phyloP scores from a whole-genome alignment of 2,888 invertebrate genomes.

The Lissonota sp. region DNA sequence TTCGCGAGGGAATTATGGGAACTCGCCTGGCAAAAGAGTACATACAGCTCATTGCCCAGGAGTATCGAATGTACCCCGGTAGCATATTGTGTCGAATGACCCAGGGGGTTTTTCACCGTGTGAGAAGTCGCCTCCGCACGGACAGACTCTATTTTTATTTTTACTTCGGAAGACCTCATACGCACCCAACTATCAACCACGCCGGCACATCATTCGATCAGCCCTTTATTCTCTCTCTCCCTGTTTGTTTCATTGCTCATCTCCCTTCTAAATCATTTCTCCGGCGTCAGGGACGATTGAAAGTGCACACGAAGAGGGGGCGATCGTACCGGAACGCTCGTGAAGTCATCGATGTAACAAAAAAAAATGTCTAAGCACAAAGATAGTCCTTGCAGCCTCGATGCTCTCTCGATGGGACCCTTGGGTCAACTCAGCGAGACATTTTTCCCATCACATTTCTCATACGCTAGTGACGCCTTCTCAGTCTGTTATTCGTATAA shows the following conservation, averaged over 20 bases:
- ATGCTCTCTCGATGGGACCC: conserved; percentile 75
- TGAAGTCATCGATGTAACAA: too few relatives aligned
- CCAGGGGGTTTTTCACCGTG: conserved; percentile 77
- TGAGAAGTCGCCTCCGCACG: conserved; percentile 74
- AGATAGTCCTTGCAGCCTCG: conserved; percentile 71
- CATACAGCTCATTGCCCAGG: conserved; percentile 67
- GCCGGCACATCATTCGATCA: conserved; percentile 19
- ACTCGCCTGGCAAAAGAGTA: conserved; percentile 65
- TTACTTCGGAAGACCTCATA: conserved; percentile 28
- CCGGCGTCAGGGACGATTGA: too few relatives aligned
- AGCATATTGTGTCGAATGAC: conserved; percentile 80
- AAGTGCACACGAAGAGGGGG: too few relatives aligned
- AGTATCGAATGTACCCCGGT: conserved; percentile 78
- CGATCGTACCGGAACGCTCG: too few relatives aligned
- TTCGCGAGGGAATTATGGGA: conserved; percentile 83
- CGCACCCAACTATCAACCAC: conserved; percentile 23
- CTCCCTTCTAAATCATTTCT: too few relatives aligned
- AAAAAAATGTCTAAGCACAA: background rate
- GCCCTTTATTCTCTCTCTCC: background rate
- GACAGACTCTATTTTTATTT: conserved; percentile 13
- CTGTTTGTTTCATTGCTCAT: background rate
- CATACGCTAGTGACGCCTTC: too few relatives aligned
- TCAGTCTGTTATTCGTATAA: too few relatives aligned
- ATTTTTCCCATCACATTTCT: conserved; percentile 6
- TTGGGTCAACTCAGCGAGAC: conserved; percentile 69